A percentile compares a stretch with the other conserved stretches of the same genome.
phyloP scores from a whole-genome alignment of 2,113 vertebrate species.

The Neomonachus schauinslandi region DNA sequence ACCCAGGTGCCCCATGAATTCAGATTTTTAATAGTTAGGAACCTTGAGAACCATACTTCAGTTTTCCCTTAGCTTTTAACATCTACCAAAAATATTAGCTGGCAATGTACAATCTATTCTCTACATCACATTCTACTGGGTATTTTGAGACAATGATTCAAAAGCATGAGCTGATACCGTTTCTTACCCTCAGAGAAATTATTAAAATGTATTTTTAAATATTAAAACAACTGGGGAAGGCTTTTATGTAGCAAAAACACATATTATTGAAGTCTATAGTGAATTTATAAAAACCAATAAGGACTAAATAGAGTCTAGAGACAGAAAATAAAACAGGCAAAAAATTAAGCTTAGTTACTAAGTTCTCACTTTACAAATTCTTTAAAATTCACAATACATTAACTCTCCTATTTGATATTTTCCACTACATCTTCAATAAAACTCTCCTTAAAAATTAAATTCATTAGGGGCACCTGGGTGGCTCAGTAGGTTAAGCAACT shows the following conservation, averaged over 20 bases:
- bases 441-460: constrained; percentile 52
- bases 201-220: not conserved
- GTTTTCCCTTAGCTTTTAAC: not conserved
- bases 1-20: not conserved
- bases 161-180: not conserved
- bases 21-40: not conserved
- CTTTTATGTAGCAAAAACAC: not conserved
- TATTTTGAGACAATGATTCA: not conserved
- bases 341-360: not conserved
- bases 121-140: too few species aligned
- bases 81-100: not conserved
- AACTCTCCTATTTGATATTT: not conserved
- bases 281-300: constrained; percentile 49
- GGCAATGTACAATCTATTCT: not conserved
- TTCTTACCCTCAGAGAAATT: not conserved
- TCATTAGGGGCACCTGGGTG: not conserved
- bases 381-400: constrained; percentile 11
- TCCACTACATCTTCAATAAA: constrained; percentile 15
- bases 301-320: not conserved
- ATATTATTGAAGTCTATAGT: not conserved
- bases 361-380: constrained; percentile 22
- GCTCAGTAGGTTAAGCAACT: not conserved
- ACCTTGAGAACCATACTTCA: not conserved
- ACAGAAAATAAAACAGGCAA: constrained; percentile 42
- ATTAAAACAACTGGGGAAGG: not conserved